Evolutionary conservation across 2,113 vertebrate genomes (phyloP).

Genomic region (Nothocercus nigrocapillus): DNA sequence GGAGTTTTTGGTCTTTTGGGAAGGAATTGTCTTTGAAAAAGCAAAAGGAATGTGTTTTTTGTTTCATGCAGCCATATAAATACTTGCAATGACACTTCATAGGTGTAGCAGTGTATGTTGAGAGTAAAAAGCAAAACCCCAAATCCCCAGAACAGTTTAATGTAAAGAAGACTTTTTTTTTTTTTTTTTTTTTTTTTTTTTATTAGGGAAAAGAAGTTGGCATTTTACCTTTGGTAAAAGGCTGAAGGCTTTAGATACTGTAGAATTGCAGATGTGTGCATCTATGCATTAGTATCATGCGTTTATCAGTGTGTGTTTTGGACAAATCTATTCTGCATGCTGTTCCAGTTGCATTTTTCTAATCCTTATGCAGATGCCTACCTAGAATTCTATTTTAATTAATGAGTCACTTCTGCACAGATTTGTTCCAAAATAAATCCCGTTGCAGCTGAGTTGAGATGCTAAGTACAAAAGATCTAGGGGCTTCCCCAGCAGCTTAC

Average conservation of each 20-base stretch:
- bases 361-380: conserved; percentile 1
- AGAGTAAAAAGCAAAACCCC: neutral
- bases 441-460: conserved; percentile 5
- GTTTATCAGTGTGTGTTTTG: neutral
- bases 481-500: conserved; percentile 49
- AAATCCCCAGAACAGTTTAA: neutral
- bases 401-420: neutral
- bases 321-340: neutral
- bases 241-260: neutral
- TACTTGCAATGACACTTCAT: neutral
- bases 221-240: neutral
- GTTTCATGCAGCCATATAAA: neutral
- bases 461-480: conserved; percentile 7
- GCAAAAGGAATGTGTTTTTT: neutral
- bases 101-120: neutral
- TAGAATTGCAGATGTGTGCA: neutral
- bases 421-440: conserved; percentile 27
- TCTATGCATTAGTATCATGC: neutral
- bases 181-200: neutral
- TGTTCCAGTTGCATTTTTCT: conserved; percentile 31
- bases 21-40: neutral
- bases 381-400: conserved; percentile 57
- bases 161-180: neutral
- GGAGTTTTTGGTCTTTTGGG: neutral
- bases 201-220: neutral